Percentiles rank a stretch among this genome's conserved stretches.
Evolutionary conservation across 2,797 vertebrate genomes (phyloP).

Genomic region (Luscinia luscinia): DNA sequence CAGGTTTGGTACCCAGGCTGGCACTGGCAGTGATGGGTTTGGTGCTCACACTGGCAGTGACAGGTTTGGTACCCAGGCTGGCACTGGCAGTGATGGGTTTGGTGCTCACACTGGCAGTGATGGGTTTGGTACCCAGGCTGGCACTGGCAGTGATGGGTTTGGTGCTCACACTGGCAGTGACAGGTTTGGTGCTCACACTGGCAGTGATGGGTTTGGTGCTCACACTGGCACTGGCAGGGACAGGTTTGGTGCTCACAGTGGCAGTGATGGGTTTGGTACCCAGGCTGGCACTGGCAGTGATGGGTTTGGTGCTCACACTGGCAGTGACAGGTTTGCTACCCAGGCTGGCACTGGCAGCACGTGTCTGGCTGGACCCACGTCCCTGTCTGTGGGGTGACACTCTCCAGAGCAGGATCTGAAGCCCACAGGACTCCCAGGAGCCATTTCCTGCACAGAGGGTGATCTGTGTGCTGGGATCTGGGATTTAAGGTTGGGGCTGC

Average conservation of each 20-base stretch:
- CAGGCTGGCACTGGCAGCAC: too few relatives aligned
- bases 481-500: neutral
- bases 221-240: neutral
- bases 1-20: too few relatives aligned
- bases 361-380: rapidly evolving
- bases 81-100: too few relatives aligned
- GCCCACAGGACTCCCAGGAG: rapidly evolving
- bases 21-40: too few relatives aligned
- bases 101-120: neutral
- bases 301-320: neutral
- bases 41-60: too few relatives aligned
- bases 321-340: too few relatives aligned
- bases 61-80: too few relatives aligned
- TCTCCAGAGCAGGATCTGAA: too few relatives aligned
- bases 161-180: neutral
- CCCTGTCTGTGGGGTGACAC: neutral
- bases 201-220: neutral
- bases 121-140: too few relatives aligned
- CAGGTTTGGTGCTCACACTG: too few relatives aligned
- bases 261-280: too few relatives aligned
- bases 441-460: rapidly evolving
- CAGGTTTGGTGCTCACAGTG: too few relatives aligned
- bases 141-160: neutral
- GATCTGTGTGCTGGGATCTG: neutral
- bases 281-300: neutral